Evolutionary conservation across 2,113 vertebrate genomes (phyloP).

Genomic region (Plectropomus leopardus): DNA sequence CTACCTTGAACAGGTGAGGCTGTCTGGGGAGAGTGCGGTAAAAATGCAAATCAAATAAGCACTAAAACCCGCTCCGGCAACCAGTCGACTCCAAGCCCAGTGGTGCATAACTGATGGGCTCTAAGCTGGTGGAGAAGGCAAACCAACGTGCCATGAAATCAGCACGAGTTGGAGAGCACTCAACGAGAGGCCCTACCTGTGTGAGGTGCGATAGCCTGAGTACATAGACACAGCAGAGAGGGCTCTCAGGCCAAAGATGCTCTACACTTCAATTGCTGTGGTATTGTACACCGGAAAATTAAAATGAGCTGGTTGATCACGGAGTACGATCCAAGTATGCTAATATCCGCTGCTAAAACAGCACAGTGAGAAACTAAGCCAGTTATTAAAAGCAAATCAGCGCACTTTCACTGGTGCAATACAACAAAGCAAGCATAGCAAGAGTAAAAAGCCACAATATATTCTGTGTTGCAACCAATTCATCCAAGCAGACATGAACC

Average conservation of each 20-base stretch:
- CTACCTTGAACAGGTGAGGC: conserved; percentile 70
- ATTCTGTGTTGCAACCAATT: conserved; percentile 8
- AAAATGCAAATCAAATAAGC: conserved; percentile 74
- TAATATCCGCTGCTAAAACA: conserved; percentile 48
- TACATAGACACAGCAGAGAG: conserved; percentile 56
- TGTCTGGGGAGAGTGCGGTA: conserved; percentile 37
- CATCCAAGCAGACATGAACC: conserved; percentile 15
- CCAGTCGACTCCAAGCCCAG: conserved; percentile 59
- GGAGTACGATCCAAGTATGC: conserved; percentile 44
- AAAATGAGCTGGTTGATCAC: conserved; percentile 39
- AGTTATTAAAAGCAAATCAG: conserved; percentile 61
- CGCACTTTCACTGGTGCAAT: conserved; percentile 23
- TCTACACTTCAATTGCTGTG: conserved; percentile 52
- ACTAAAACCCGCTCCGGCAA: conserved; percentile 63
- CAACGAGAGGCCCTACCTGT: conserved; percentile 65
- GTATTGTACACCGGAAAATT: conserved; percentile 47
- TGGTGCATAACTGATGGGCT: conserved; percentile 76
- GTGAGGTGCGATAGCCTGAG: conserved; percentile 68
- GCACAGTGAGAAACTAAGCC: conserved; percentile 43
- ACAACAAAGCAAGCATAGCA: conserved; percentile 20
- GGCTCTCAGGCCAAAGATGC: conserved; percentile 67
- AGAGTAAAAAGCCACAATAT: conserved; percentile 13
- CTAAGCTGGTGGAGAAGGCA: conserved; percentile 68
- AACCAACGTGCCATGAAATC: conserved; percentile 76
- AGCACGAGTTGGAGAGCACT: conserved; percentile 70